Conservation (phyloP, 2,797 vertebrate species). For the Potorous gilbertii region DNA sequence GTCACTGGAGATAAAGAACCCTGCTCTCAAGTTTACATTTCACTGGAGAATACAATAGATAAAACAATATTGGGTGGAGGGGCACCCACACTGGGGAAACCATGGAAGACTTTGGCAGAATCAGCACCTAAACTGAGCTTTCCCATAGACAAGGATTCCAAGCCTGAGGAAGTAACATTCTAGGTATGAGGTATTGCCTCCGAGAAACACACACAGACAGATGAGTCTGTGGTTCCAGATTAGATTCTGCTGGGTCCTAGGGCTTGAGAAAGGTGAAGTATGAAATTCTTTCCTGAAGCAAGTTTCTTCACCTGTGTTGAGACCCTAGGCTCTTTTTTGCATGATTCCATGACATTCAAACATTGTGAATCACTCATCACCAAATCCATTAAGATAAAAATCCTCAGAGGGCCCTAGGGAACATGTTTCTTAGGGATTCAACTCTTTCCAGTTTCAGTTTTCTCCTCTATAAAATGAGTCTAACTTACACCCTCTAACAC, state of each 20-base stretch:
- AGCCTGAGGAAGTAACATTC: neutral
- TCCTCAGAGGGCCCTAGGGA: neutral
- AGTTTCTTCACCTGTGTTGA: neutral
- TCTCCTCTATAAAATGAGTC: neutral
- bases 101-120: neutral
- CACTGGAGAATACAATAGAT: neutral
- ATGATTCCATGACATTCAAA: neutral
- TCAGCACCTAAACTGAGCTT: neutral
- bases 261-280: neutral
- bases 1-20: neutral
- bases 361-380: neutral
- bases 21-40: neutral
- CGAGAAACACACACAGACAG: neutral
- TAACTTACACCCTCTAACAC: neutral
- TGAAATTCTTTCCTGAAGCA: neutral
- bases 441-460: neutral
- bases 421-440: neutral
- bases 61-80: too few species aligned
- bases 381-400: neutral
- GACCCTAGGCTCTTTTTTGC: neutral
- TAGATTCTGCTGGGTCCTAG: neutral
- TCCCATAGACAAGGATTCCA: too few species aligned
- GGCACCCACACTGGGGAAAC: neutral
- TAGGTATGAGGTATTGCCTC: neutral
- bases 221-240: neutral